Evolutionary conservation across 2,888 invertebrate species (phyloP).

Genomic region (Aspidapion aeneum): DNA sequence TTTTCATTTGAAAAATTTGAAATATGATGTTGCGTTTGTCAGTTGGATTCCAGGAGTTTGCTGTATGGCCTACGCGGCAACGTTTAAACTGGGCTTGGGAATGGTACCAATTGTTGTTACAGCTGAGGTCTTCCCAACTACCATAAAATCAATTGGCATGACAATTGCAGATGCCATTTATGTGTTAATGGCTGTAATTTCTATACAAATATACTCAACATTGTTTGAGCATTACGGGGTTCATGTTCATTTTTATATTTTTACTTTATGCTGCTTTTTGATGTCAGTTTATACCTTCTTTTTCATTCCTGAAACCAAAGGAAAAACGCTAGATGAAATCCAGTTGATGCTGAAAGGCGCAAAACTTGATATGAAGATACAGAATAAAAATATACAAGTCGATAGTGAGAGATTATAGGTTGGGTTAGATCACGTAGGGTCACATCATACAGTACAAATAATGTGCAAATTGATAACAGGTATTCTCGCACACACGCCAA

Average conservation of each 20-base stretch:
- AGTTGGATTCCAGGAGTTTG: constrained; percentile 44
- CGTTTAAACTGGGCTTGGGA: constrained; percentile 44
- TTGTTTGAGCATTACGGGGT: constrained; percentile 36
- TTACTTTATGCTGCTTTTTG: constrained; percentile 23
- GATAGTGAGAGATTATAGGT: too few relatives aligned
- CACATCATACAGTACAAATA: too few relatives aligned
- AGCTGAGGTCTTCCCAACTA: constrained; percentile 45
- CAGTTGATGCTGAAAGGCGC: constrained; percentile 37
- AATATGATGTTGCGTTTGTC: constrained; percentile 34
- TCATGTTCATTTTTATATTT: constrained; percentile 43
- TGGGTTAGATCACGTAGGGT: too few relatives aligned
- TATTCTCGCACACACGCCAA: too few relatives aligned
- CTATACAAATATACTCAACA: constrained; percentile 39
- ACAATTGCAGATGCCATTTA: constrained; percentile 43
- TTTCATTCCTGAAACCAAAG: constrained; percentile 37
- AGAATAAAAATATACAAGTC: too few relatives aligned
- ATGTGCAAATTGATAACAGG: too few relatives aligned
- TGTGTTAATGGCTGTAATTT: constrained; percentile 39
- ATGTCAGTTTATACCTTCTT: constrained; percentile 25
- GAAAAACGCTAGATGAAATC: constrained; percentile 38
- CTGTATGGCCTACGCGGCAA: constrained; percentile 43
- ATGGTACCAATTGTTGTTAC: constrained; percentile 45
- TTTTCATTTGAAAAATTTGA: constrained; percentile 39
- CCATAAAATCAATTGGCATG: constrained; percentile 46
- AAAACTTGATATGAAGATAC: too few relatives aligned